Evolutionary conservation across 1,140 invertebrate genomes (phyloP), one percentile per base, ranked within the genome.

Genomic region (Neoseiulus cucumeris): DNA sequence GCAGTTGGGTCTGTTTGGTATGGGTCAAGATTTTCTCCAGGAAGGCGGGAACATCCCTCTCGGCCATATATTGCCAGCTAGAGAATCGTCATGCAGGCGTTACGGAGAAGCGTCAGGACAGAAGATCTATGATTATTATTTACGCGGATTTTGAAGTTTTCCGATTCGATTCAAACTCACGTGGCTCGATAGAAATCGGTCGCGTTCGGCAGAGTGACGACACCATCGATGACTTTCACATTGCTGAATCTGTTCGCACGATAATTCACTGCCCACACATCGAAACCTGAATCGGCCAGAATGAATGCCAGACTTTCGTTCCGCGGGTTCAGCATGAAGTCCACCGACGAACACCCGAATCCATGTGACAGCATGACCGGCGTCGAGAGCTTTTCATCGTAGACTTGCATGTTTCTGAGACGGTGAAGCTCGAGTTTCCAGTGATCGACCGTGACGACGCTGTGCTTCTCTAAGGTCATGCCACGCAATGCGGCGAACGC

Each of bases 181-280:
- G 51, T 59, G 22, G 22, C 22, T n/a, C 22, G 51, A 59, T 59
- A 59, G 33, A 29, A 20, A 33, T 59, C 14, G 1, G 14, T 25
- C n/a, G 51, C 17, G 14, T 59, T 14, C 22, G 51, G 22, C 25
- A 33, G 4, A 4, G 4, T 4, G 4, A 47, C 4, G 4, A 5
- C 14, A 5, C 45, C 45, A 47, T 47, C 28, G 18, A 22, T 14
- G 18, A 7, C 4, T 28, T 22, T 47, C 45, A 20, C 7, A 14
- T 47, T 47, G 45, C 45, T 47, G 28, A 47, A 47, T 47, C 28
- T 47, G 45, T 47, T 47, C 45, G 45, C 45, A 47, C 45, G 45
- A 47, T 47, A 47, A 28, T 47, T 47, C 45, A 47, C 45, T 5
- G 28, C 18, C 45, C 45, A 47, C 4, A 47, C 45, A 14, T 47